phyloP scores from a whole-genome alignment of 37 sponge, comb jelly and placozoan species.

The Beroe ovata region DNA sequence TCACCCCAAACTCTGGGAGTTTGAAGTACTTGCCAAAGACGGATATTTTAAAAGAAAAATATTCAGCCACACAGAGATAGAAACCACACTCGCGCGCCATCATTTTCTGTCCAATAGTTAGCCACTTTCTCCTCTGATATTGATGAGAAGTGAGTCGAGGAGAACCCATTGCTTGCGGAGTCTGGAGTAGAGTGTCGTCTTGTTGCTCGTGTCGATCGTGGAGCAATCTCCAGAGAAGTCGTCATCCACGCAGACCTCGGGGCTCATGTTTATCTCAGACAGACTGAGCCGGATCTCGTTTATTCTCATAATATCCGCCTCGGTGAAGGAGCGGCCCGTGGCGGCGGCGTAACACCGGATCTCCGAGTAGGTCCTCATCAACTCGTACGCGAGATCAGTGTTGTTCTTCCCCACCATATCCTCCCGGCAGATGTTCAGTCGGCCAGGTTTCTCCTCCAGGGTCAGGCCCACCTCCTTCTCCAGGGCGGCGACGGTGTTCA shows the following conservation, averaged over 20 bases:
- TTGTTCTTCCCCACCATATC: background rate
- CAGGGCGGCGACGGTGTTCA: constrained; percentile 4
- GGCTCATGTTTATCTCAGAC: constrained; percentile 40
- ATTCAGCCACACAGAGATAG: too few species aligned
- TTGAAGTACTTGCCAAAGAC: too few species aligned
- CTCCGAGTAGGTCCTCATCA: constrained; percentile 19
- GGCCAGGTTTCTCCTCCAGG: background rate
- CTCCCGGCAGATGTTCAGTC: background rate
- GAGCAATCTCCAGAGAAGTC: constrained; percentile 18
- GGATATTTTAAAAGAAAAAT: too few species aligned
- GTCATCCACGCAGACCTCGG: constrained; percentile 37
- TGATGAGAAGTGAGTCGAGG: background rate
- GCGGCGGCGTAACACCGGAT: constrained; percentile 25
- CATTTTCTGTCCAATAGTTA: too few species aligned
- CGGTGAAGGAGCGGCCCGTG: background rate
- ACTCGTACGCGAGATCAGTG: background rate
- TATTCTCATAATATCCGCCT: background rate
- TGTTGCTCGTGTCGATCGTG: background rate
- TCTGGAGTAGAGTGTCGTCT: background rate
- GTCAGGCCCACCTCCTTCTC: background rate
- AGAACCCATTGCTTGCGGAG: constrained; percentile 20
- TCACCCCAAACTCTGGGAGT: too few species aligned
- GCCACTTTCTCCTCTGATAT: background rate
- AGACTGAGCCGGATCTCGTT: constrained; percentile 23
- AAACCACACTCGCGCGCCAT: too few species aligned